Evolutionary conservation across 2,888 invertebrate genomes (phyloP).

Genomic region (Mamestra brassicae): DNA sequence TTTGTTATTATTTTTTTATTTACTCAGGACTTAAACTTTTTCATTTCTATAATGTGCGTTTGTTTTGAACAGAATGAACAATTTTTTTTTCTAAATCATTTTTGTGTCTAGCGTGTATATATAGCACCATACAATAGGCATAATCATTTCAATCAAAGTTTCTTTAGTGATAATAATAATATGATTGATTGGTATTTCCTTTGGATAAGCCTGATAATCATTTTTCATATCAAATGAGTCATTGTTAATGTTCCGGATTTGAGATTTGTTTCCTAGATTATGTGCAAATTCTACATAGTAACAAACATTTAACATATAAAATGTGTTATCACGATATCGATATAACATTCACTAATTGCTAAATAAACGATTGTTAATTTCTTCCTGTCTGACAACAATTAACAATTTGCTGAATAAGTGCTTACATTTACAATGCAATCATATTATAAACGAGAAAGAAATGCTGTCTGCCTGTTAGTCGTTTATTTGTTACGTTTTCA

Average conservation of each 20-base stretch:
- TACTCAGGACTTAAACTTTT: not conserved
- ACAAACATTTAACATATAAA: conserved; percentile 62
- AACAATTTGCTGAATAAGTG: conserved; percentile 23
- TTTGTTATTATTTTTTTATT: not conserved
- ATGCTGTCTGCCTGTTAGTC: not conserved
- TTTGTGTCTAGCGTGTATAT: not conserved
- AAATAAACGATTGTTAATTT: conserved; percentile 44
- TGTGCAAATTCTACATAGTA: conserved; percentile 27
- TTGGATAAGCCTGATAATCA: conserved; percentile 25
- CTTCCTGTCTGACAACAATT: conserved; percentile 43
- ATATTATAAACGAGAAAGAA: not conserved
- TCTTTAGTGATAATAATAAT: not conserved
- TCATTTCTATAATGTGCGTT: no score
- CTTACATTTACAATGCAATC: conserved; percentile 10
- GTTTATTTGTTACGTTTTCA: not conserved
- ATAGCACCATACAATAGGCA: not conserved
- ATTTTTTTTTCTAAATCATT: no score
- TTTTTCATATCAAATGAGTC: conserved; percentile 45
- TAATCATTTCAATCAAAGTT: not conserved
- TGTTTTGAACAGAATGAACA: not conserved
- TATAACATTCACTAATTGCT: conserved; percentile 53
- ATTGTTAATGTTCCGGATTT: conserved; percentile 33
- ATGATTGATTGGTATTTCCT: conserved; percentile 21
- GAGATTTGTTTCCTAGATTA: conserved; percentile 38
- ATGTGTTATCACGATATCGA: conserved; percentile 47